A percentile compares a stretch with the other conserved stretches of the same genome.
phyloP scores from a whole-genome alignment of 1,140 invertebrate species.

The Dreissena polymorpha region DNA sequence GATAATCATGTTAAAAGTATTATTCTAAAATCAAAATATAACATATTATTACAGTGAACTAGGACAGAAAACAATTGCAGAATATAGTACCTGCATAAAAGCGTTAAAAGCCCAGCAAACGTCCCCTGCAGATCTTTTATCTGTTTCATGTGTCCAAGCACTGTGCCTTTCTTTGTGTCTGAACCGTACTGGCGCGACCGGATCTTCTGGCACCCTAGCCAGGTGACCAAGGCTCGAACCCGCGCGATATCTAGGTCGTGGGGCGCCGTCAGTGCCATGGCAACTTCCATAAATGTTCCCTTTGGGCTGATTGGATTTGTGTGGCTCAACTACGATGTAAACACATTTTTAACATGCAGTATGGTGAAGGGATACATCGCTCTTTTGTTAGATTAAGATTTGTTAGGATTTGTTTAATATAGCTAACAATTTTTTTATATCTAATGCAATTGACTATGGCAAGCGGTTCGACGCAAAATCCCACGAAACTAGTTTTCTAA shows the following conservation, averaged over 20 bases:
- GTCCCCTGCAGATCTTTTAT: slow-evolving; percentile 55
- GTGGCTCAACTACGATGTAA: not conserved
- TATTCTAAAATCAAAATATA: not conserved
- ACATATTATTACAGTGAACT: not conserved
- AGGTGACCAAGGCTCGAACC: slow-evolving; percentile 53
- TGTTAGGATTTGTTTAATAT: not conserved
- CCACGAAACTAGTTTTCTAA: too few species aligned
- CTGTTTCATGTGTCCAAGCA: slow-evolving; percentile 58
- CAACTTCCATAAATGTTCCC: slow-evolving; percentile 40
- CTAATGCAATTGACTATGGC: not conserved
- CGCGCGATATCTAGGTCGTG: slow-evolving; percentile 42
- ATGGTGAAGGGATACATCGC: not conserved
- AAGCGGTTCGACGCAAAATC: too few species aligned
- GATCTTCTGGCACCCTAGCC: slow-evolving; percentile 57
- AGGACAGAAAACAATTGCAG: not conserved
- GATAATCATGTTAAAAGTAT: not conserved
- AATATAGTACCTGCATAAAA: slow-evolving; percentile 54
- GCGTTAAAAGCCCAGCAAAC: slow-evolving; percentile 53
- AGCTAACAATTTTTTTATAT: not conserved
- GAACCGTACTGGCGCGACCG: slow-evolving; percentile 26
- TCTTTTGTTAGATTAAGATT: not conserved
- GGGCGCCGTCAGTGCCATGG: slow-evolving; percentile 26
- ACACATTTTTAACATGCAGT: not conserved
- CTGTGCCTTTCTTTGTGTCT: slow-evolving; percentile 36
- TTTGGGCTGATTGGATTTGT: not conserved